Evolutionary conservation across 2,888 invertebrate species (phyloP).

Genomic region (Xanthorhoe designata): DNA sequence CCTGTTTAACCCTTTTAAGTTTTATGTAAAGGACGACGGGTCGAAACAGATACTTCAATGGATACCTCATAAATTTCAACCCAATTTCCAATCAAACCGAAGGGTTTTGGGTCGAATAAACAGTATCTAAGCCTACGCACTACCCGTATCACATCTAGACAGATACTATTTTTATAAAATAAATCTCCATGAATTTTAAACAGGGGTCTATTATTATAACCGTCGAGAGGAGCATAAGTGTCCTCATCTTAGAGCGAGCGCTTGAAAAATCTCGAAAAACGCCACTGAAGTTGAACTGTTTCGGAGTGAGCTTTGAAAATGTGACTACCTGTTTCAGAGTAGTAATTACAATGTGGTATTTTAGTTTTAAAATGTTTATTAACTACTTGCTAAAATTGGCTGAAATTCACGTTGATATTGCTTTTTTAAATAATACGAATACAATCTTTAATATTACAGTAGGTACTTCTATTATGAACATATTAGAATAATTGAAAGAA

Average conservation of each 20-base stretch:
- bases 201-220: slow-evolving; percentile 35
- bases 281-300: slow-evolving; percentile 29
- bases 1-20: slow-evolving; percentile 1
- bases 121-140: slow-evolving; percentile 15
- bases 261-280: slow-evolving; percentile 38
- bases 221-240: slow-evolving; percentile 27
- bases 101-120: slow-evolving; percentile 10
- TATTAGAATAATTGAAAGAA: too few species aligned
- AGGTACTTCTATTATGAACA: too few species aligned
- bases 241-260: slow-evolving; percentile 24
- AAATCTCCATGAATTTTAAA: slow-evolving; percentile 25
- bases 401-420: too few species aligned
- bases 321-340: slow-evolving; percentile 23
- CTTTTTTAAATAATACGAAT: too few species aligned
- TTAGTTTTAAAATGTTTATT: background rate
- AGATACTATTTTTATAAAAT: slow-evolving; percentile 19
- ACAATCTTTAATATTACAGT: background rate
- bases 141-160: slow-evolving; percentile 20
- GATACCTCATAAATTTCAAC: slow-evolving; percentile 3
- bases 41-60: background rate
- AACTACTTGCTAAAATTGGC: too few species aligned
- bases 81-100: slow-evolving; percentile 21
- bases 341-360: background rate
- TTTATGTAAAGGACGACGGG: slow-evolving; percentile 6
- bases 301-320: slow-evolving; percentile 25